Base-by-base conservation (phyloP, 2,888 invertebrate genomes). In the Hermodice carunculata region DNA sequence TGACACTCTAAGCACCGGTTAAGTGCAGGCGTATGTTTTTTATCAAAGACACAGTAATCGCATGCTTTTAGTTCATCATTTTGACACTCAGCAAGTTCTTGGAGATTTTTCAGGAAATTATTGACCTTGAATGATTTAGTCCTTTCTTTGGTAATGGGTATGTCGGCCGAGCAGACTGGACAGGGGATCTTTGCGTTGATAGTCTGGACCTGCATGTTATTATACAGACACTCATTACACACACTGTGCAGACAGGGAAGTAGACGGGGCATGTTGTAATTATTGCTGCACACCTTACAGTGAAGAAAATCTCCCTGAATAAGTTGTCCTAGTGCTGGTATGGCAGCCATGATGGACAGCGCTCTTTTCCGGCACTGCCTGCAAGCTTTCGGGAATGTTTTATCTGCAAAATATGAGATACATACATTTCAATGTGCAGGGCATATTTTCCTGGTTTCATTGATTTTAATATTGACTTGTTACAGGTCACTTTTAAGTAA, bases 201-300 rank as follows among this genome's bases (percentile, higher is more conserved):
- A n/a, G n/a, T n/a, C n/a, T n/a, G n/a, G n/a, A n/a, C 62, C 54
- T n/a, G 17, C 37, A 58, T n/a, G 37, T 26, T 24, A 19, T 32
- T n/a, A 46, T 26, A 34, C 59, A 80, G 42, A 68, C 54, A 5
- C 29, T 68, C 53, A 2, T 60, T 52, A 60, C 82, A 82, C 57
- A 80, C 70, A 24, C 77, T 75, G 69, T 82, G 81, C 8, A 82
- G 75, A 66, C 82, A 82, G 11, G 81, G 81, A 44, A 82, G 75
- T 49, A 81, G 68, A 46, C 76, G 66, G n/a, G 81, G 80, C 19
- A 67, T 51, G 32, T 69, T 57, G 64, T 68, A 79, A 29, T 59
- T 57, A 22, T 71, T 42, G 51, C 66, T 61, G 57, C 81, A 81
- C 19, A 66, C 61, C 14, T 65, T 57, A 66, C 81, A 81, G 34